Evolutionary conservation across 2,888 invertebrate genomes (phyloP).

Genomic region (Apodemia duryi): DNA sequence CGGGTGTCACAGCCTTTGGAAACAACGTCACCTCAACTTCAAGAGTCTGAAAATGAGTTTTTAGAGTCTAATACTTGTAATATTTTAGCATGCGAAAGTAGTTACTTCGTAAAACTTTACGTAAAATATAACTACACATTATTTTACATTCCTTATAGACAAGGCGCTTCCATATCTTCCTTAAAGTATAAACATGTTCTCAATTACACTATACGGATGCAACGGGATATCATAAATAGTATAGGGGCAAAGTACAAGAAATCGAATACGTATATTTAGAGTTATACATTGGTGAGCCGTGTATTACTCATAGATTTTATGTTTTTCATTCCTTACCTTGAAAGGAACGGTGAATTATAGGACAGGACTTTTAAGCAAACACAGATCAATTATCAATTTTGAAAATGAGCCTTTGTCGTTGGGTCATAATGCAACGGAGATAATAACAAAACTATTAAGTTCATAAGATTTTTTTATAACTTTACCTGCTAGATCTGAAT

Average conservation of each 20-base stretch:
- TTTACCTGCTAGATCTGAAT: constrained; percentile 24
- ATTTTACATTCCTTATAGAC: constrained; percentile 12
- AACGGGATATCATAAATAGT: constrained; percentile 15
- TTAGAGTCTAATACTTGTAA: constrained; percentile 12
- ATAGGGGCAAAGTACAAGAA: constrained; percentile 20
- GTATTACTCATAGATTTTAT: constrained; percentile 23
- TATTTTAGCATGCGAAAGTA: constrained; percentile 14
- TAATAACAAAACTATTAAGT: constrained; percentile 19
- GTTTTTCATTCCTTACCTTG: constrained; percentile 20
- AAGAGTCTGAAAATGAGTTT: constrained; percentile 14
- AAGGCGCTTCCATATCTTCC: constrained; percentile 18
- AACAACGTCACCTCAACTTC: not conserved
- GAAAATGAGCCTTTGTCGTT: constrained; percentile 19
- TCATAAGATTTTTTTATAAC: constrained; percentile 14
- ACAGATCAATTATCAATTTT: constrained; percentile 24
- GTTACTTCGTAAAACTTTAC: constrained; percentile 10
- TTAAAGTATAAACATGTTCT: constrained; percentile 17
- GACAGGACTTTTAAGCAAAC: constrained; percentile 23
- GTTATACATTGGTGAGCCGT: constrained; percentile 8
- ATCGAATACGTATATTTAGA: constrained; percentile 20
- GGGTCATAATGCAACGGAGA: not conserved
- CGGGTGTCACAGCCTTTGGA: not conserved
- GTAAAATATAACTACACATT: not conserved
- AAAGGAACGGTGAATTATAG: constrained; percentile 15
- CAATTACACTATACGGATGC: constrained; percentile 3